Base-by-base conservation (phyloP, 2,888 invertebrate genomes). In the Hedychridium roseum region DNA sequence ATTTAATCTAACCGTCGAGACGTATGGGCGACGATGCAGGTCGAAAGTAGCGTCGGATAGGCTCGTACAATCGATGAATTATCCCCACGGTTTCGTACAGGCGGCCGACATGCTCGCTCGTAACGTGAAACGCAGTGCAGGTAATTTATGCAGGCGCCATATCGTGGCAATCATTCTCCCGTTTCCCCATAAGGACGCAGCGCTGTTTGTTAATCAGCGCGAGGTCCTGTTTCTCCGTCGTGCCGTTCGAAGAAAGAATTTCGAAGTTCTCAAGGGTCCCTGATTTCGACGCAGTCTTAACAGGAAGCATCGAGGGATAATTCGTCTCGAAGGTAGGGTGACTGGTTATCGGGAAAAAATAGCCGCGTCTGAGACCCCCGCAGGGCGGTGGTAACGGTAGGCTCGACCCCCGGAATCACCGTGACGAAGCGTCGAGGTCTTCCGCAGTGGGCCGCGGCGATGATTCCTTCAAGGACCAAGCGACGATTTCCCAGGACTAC, bases 81-180 rank as follows among this genome's bases (percentile, higher is more conserved):
- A 67, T 64, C 48, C 47, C 54, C 47, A 57, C 37, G 56, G 57
- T 57, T 53, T 46, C 37, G 40, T 26, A 15, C 42, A 43, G 21
- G 15, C 18, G 30, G 26, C 26, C 17, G 30, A n/a, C 23, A 18
- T 20, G 5, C 21, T 23, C 17, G 9, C 1, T 21, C 28, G 39
- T 43, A 39, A 57, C 40, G 37, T 50, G 48, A 63, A 62, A 54
- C 51, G 52, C 52, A 46, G 50, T 50, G 47, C 55, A 48, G 53
- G 56, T 64, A 65, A 65, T 65, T 59, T 62, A 68, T 60, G 54
- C 61, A 51, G 60, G 56, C 68, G 67, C 64, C 68, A 64, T n/a
- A n/a, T n/a, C 57, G 47, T 57, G 60, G 54, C 44, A 63, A 64
- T 58, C 57, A 54, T 51, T 35, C 50, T 53, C 50, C 34, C 50